phyloP scores from a whole-genome alignment of 37 sponge, comb jelly and placozoan genomes.

The Agelas oroides region DNA sequence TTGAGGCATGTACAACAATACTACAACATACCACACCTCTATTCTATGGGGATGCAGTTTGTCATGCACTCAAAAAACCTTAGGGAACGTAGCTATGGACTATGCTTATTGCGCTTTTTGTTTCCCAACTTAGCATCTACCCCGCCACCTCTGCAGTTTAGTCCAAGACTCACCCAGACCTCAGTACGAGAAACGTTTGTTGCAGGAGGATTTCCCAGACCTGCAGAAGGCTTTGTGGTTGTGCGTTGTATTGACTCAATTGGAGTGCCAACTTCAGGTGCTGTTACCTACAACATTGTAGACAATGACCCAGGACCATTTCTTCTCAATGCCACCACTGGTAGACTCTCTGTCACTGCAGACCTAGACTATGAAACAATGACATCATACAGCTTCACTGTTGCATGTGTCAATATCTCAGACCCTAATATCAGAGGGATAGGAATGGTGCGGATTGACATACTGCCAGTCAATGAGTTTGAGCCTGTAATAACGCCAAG shows the following conservation, averaged over 20 bases:
- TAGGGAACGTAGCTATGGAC: no score
- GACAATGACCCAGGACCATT: constrained; percentile 28
- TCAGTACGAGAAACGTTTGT: no score
- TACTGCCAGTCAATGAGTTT: constrained; percentile 40
- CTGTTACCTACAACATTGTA: neutral
- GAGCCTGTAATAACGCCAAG: constrained; percentile 1
- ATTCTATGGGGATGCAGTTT: no score
- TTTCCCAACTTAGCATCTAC: no score
- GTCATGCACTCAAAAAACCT: no score
- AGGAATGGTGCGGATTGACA: constrained; percentile 16
- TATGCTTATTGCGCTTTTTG: no score
- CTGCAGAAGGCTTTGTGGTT: neutral
- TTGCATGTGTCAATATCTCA: neutral
- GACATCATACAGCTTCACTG: constrained; percentile 20
- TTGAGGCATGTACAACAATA: no score
- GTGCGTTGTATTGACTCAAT: neutral
- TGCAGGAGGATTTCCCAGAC: neutral
- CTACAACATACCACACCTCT: no score
- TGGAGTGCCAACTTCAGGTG: neutral
- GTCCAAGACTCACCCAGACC: no score
- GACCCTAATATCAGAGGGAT: neutral
- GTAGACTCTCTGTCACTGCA: constrained; percentile 37
- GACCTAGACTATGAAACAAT: constrained; percentile 60
- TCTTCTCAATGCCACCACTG: constrained; percentile 17
- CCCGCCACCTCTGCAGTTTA: no score